These are phyloP conservation scores for Chlamydotis undulata DNA, from an alignment of 2,113 vertebrate genomes.

Conservation along the genomic window DNA sequence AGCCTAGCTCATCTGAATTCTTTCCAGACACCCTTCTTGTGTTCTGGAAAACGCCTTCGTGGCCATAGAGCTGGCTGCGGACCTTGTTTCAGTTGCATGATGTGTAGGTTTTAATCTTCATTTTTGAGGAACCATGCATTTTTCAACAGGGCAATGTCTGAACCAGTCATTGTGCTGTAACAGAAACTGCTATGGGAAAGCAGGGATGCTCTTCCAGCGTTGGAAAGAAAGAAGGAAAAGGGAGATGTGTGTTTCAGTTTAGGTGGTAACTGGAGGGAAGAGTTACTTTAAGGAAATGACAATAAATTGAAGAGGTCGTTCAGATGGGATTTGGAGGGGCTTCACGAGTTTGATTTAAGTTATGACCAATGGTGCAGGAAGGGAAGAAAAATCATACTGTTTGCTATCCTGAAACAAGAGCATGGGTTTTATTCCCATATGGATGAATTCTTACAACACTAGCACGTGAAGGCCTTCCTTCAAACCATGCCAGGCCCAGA, in stretches of 20 bases:
- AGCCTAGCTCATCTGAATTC: not conserved
- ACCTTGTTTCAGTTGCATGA: accelerated
- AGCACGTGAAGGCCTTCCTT: not conserved
- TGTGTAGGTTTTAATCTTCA: not conserved
- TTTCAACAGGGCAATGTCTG: not conserved
- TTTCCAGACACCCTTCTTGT: not conserved
- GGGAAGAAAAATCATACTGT: not conserved
- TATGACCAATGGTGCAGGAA: not conserved
- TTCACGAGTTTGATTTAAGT: not conserved
- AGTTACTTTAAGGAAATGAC: not conserved
- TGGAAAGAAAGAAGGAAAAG: not conserved
- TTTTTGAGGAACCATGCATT: not conserved
- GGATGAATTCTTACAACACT: not conserved
- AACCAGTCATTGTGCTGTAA: not conserved
- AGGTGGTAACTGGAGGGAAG: not conserved
- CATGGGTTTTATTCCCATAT: not conserved
- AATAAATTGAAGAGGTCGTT: not conserved
- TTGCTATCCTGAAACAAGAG: not conserved
- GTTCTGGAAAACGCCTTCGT: not conserved
- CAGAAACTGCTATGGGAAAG: not conserved
- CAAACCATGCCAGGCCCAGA: not conserved
- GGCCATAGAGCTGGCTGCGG: not conserved
- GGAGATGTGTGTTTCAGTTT: not conserved
- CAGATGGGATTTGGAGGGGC: not conserved
- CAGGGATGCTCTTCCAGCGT: not conserved